A percentile compares a stretch with the other conserved stretches of the same genome.
These are phyloP conservation scores for Pristis pectinata DNA, from an alignment of 2,797 vertebrate species.

Conservation along the genomic window DNA sequence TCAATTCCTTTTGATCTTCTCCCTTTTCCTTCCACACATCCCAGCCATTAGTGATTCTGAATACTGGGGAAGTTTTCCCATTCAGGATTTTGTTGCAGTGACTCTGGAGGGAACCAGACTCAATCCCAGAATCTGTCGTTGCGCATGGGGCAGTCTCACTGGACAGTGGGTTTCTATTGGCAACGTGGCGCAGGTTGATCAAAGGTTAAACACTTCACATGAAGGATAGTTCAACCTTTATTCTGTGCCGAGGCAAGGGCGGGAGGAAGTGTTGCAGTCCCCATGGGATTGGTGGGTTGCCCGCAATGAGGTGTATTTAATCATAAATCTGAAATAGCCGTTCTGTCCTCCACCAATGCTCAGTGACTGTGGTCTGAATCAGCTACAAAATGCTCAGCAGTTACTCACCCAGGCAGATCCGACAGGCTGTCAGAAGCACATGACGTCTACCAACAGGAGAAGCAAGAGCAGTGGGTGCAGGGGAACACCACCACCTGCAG, in stretches of 20 bases:
- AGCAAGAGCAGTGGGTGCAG: too few relatives aligned
- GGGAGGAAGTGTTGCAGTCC: neutral
- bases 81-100: neutral
- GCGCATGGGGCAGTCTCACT: too few relatives aligned
- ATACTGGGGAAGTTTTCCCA: neutral
- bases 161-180: neutral
- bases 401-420: too few relatives aligned
- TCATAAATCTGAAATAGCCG: too few relatives aligned
- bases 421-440: too few relatives aligned
- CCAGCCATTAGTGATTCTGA: neutral
- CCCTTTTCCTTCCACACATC: neutral
- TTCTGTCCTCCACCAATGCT: too few relatives aligned
- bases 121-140: neutral
- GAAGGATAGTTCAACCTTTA: neutral
- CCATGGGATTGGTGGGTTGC: too few relatives aligned
- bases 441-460: too few relatives aligned
- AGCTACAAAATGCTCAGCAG: too few relatives aligned
- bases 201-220: neutral
- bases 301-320: neutral
- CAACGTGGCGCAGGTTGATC: neutral
- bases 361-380: too few relatives aligned
- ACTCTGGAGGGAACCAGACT: neutral
- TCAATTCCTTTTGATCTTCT: too few relatives aligned
- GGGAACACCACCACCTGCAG: too few relatives aligned
- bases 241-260: neutral